A percentile compares a stretch with the other conserved stretches of the same genome.
phyloP scores from a whole-genome alignment of 2,113 vertebrate species.

The Labeo catla region DNA sequence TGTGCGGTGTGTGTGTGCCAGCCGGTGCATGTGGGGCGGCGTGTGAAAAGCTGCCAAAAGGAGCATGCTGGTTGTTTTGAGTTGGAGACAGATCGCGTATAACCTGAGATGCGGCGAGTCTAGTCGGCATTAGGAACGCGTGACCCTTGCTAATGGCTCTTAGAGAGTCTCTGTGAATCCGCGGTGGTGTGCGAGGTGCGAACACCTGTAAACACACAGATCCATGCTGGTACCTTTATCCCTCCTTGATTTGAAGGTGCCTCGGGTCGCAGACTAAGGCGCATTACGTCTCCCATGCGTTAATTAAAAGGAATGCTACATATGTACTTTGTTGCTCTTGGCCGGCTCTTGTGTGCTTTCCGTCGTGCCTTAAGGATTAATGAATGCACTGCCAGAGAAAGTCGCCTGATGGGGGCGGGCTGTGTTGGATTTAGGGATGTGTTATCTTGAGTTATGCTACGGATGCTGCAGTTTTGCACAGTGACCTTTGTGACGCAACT shows the following conservation, averaged over 20 bases:
- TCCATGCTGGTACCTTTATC: constrained; percentile 64
- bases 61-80: constrained; percentile 62
- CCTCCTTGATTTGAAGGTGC: constrained; percentile 58
- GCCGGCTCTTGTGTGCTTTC: constrained; percentile 14
- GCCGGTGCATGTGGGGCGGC: constrained; percentile 20
- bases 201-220: constrained; percentile 59
- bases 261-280: constrained; percentile 39
- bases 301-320: constrained; percentile 55
- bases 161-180: constrained; percentile 41
- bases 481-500: neutral
- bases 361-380: neutral
- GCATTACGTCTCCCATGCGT: constrained; percentile 38
- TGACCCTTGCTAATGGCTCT: constrained; percentile 35
- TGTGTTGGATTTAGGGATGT: constrained; percentile 37
- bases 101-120: constrained; percentile 53
- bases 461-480: constrained; percentile 61
- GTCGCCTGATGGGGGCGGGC: constrained; percentile 46
- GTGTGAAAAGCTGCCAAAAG: constrained; percentile 53
- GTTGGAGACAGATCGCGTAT: constrained; percentile 55
- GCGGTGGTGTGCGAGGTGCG: constrained; percentile 29
- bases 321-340: constrained; percentile 46
- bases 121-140: constrained; percentile 39
- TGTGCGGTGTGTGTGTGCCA: constrained; percentile 10
- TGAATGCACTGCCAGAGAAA: neutral
- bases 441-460: constrained; percentile 24